phyloP scores from a whole-genome alignment of 1,140 invertebrate species.

The Bombus affinis region DNA sequence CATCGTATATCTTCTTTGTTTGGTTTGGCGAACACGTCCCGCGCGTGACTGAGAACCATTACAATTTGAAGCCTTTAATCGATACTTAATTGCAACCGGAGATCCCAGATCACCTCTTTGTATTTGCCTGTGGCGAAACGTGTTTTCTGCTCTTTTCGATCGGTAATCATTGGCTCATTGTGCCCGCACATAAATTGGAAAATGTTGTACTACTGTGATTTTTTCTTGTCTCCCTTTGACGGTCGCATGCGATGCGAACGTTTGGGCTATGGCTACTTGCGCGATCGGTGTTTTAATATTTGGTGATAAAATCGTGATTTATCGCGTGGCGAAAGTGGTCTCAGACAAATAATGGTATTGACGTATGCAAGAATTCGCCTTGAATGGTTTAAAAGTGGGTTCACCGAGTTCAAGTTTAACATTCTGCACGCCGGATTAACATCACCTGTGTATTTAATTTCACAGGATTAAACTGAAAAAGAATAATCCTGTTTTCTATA shows the following conservation, averaged over 20 bases:
- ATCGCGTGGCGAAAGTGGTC: constrained; percentile 1
- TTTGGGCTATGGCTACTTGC: not conserved
- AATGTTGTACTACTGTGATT: not conserved
- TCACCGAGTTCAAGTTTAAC: constrained; percentile 8
- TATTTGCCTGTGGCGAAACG: not conserved
- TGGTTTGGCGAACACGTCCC: not conserved
- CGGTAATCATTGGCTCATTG: not conserved
- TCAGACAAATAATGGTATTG: not conserved
- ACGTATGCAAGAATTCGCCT: not conserved
- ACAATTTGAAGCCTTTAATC: constrained; percentile 26
- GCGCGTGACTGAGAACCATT: constrained; percentile 16
- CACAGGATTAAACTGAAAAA: not conserved
- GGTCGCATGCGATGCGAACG: not conserved
- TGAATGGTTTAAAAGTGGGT: not conserved
- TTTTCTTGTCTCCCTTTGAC: not conserved
- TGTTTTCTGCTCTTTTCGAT: not conserved
- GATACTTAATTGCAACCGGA: constrained; percentile 28
- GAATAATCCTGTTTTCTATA: not conserved
- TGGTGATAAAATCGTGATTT: constrained; percentile 14
- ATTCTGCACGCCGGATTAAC: not conserved
- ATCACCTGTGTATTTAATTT: not conserved
- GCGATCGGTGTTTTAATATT: constrained; percentile 22
- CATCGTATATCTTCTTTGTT: constrained; percentile 3
- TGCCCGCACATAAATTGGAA: constrained; percentile 12
- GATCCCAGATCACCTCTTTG: not conserved